A percentile compares a stretch with the other conserved stretches of the same genome.
Evolutionary conservation across 2,888 invertebrate species (phyloP).

Genomic region (Micropterix aruncella): DNA sequence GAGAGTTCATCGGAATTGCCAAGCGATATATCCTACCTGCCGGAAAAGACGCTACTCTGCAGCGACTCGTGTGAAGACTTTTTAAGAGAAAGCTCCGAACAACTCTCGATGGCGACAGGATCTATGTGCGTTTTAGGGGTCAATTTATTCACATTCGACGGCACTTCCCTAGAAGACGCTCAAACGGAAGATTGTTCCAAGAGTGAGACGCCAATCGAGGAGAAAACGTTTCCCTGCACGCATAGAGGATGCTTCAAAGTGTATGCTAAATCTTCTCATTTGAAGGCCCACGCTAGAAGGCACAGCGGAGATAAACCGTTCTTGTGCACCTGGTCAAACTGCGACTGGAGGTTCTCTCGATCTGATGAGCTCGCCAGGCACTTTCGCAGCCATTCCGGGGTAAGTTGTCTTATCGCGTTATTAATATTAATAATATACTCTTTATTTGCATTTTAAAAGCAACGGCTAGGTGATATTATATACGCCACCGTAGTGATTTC

Average conservation of each 20-base stretch:
- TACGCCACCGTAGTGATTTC: too few relatives aligned
- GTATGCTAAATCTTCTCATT: constrained; percentile 81
- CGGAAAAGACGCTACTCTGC: constrained; percentile 40
- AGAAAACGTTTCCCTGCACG: constrained; percentile 52
- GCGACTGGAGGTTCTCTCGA: constrained; percentile 86
- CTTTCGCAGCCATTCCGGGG: constrained; percentile 86
- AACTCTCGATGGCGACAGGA: constrained; percentile 13
- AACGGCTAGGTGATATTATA: too few relatives aligned
- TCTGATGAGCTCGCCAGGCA: constrained; percentile 91
- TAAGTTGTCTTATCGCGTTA: too few relatives aligned
- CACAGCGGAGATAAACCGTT: constrained; percentile 75
- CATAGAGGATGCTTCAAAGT: constrained; percentile 62
- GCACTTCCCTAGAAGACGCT: neutral
- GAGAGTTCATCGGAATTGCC: neutral
- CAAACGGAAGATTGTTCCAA: neutral
- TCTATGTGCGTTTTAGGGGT: constrained; percentile 10
- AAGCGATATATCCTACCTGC: constrained; percentile 15
- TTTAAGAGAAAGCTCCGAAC: constrained; percentile 27
- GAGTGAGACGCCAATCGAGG: constrained; percentile 18
- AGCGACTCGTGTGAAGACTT: constrained; percentile 39
- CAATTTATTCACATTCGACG: constrained; percentile 9
- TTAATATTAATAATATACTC: too few relatives aligned
- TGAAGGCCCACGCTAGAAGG: constrained; percentile 75
- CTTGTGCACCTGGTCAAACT: constrained; percentile 61
- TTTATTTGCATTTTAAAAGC: too few relatives aligned